Evolutionary conservation across 2,113 vertebrate genomes (phyloP).

Genomic region (Balaeniceps rex): DNA sequence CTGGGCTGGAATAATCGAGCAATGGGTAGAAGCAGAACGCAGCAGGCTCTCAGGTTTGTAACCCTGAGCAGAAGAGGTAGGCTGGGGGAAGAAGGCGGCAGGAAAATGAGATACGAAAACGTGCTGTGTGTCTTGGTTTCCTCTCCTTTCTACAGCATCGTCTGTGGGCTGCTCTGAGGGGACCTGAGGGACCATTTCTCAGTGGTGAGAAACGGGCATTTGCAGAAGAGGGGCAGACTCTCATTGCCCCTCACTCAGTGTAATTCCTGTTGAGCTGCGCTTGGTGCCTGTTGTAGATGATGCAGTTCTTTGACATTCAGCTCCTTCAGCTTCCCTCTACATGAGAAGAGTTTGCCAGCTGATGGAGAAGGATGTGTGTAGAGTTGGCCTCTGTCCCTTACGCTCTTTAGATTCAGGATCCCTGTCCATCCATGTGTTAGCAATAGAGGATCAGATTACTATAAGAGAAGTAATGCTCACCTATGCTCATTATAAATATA

Average conservation of each 20-base stretch:
- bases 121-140: not conserved
- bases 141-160: not conserved
- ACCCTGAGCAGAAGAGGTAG: not conserved
- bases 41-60: not conserved
- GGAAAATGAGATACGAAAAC: not conserved
- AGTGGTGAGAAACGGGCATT: not conserved
- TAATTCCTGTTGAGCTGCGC: fast-evolving
- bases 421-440: not conserved
- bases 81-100: not conserved
- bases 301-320: not conserved
- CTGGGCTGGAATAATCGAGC: not conserved
- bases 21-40: not conserved
- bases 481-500: not conserved
- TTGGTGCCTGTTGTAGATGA: not conserved
- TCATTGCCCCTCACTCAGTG: not conserved
- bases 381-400: not conserved
- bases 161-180: not conserved
- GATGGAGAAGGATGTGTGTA: not conserved
- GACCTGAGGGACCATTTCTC: not conserved
- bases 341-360: not conserved
- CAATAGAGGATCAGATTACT: not conserved
- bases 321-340: not conserved
- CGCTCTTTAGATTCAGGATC: not conserved
- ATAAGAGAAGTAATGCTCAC: not conserved
- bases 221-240: not conserved